Base-by-base conservation (phyloP, 92 coral and sea anemone species). In the Desmophyllum pertusum region DNA sequence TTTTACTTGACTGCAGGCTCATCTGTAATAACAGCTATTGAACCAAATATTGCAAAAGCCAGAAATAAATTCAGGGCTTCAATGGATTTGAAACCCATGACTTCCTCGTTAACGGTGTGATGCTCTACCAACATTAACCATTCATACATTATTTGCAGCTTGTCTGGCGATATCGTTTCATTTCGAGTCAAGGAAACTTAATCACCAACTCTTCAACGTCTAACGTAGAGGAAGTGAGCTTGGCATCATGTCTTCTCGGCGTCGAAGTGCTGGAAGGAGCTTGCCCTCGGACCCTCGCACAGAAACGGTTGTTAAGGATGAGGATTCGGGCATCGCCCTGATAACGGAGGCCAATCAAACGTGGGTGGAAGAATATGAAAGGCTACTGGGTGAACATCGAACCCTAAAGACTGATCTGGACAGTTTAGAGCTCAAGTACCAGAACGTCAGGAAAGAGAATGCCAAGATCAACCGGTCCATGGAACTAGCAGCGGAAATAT, bases 371-470 rank as follows among this genome's bases (percentile, higher is more conserved):
- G 86, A 71, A 29, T 82, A 71, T 45, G 31, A 82, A 39, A 55
- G n/a, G 39, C 39, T 82, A 45, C 68, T 71, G 1, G 1, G 6
- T 1, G 86, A 82, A 19, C 41, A 53, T 42, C 23, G 39, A 37
- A 14, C 4, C 2, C 11, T 82, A 5, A 39, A 57, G 64, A 13
- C 29, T 0, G 9, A 39, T 33, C 31, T 30, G 29, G 69, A 73
- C 25, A 59, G 1, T 2, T 17, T 27, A 23, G 79, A 82, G 61
- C 0, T 3, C 4, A 82, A 72, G 61, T 82, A 59, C 72, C 70
- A 73, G 86, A 82, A 17, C 23, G 53, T 3, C 86, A 82, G 72
- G n/a, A 82, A 73, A 61, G 86, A 82, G 40, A 71, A 71, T 18
- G 53, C 40, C 11, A 82, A 73, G 70, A n/a, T 57, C 21, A 72